phyloP scores from a whole-genome alignment of 2,113 vertebrate genomes.

The Cyprinodon tularosa region DNA sequence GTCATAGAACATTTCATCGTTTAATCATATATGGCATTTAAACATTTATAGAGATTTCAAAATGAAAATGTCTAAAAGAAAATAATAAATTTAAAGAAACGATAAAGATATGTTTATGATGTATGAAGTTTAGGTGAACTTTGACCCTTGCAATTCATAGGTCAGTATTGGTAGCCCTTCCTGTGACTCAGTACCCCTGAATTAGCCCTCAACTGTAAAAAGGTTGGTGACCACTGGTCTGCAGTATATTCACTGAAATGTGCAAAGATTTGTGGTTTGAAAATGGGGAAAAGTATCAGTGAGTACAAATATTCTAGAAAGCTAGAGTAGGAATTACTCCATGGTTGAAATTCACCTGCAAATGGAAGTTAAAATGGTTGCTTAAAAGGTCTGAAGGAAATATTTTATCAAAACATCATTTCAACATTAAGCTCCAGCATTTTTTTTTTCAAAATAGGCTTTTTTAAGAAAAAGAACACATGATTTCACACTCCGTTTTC shows the following conservation, averaged over 20 bases:
- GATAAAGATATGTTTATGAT: no score
- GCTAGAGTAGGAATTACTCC: not conserved
- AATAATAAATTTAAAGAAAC: no score
- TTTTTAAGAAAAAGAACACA: constrained; percentile 8
- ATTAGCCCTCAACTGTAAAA: no score
- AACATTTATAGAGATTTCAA: no score
- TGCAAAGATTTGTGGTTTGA: not conserved
- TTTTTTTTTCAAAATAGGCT: not conserved
- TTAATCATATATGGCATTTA: no score
- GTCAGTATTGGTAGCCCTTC: no score
- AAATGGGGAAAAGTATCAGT: not conserved
- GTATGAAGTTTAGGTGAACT: no score
- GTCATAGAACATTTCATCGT: no score
- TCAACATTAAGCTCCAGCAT: not conserved
- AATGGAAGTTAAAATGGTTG: not conserved
- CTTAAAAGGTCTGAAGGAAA: not conserved
- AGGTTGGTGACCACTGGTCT: no score
- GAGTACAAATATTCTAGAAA: not conserved
- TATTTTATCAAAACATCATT: not conserved
- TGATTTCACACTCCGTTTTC: not conserved
- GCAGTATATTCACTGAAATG: not conserved
- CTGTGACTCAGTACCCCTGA: no score
- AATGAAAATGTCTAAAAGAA: no score
- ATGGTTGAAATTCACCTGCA: not conserved
- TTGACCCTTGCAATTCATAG: no score